Evolutionary conservation across 2,888 invertebrate genomes (phyloP).

Genomic region (Falcaria lacertinaria): DNA sequence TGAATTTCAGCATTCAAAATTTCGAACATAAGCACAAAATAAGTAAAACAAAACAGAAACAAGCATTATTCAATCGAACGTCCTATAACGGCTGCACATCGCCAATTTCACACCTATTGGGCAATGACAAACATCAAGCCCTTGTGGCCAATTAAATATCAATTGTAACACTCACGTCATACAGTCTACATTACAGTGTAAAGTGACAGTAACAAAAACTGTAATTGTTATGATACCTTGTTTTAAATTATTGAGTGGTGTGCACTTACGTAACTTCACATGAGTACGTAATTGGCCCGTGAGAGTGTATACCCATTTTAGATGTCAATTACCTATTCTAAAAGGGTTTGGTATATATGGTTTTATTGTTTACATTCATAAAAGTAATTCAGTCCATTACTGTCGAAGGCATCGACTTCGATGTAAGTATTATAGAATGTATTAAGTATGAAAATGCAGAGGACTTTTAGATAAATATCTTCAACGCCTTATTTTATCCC

Average conservation of each 20-base stretch:
- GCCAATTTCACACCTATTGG: conserved; percentile 59
- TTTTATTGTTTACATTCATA: not conserved
- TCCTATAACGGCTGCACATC: conserved; percentile 43
- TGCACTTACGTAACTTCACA: conserved; percentile 24
- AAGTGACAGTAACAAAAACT: conserved; percentile 10
- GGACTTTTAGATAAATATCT: too few species aligned
- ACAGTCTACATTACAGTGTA: conserved; percentile 16
- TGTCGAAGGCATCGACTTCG: not conserved
- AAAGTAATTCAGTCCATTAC: not conserved
- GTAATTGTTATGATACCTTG: conserved; percentile 24
- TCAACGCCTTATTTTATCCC: too few species aligned
- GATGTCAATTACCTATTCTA: not conserved
- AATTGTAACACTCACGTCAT: conserved; percentile 14
- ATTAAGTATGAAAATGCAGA: too few species aligned
- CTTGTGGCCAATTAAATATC: conserved; percentile 20
- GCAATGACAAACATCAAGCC: conserved; percentile 41
- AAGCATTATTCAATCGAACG: conserved; percentile 38
- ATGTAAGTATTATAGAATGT: too few species aligned
- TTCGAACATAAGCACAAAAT: too few species aligned
- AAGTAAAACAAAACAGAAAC: conserved; percentile 20
- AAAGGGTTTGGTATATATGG: not conserved
- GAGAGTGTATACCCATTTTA: conserved; percentile 6
- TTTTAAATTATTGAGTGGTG: conserved; percentile 33
- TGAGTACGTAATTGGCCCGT: conserved; percentile 20
- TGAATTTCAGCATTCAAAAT: conserved; percentile 1